Base-by-base conservation (phyloP, 2,797 vertebrate species). In the Pangasius krempfi region DNA sequence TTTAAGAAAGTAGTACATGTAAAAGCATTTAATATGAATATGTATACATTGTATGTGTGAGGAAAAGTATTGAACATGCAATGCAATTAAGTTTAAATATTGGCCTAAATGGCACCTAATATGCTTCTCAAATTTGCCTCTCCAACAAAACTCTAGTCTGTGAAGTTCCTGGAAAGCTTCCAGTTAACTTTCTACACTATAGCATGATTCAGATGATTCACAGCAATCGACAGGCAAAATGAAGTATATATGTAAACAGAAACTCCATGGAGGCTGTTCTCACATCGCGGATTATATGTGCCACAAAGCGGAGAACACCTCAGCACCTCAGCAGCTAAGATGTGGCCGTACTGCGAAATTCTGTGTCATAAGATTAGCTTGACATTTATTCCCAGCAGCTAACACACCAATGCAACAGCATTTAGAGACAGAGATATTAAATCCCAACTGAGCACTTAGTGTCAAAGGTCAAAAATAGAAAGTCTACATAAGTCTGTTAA, bases 211-310 rank as follows among this genome's bases (percentile, higher is more conserved):
- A 83, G 85, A 73, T 89, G 83, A 89, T 72, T 89, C 85, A 86
- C 56, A 13, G 25, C 50, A 86, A 89, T 88, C 88, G 86, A 76
- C 75, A 79, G 50, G 83, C 82, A 89, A 89, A 87, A 89, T 90
- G 85, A 92, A 88, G 88, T 90, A 88, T 84, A 87, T 73, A 88
- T 91, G 88, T 85, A 89, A 92, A 92, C 87, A 62, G 82, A 88
- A 88, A 84, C 89, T 82, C 86, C 88, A 81, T 54, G 73, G 84
- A 85, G 84, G 78, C 72, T 86, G 85, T 85, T 92, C 84, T 80
- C 20, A 33, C 90, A 62, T 89, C 52, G 44, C 84, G 84, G 88
- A 90, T 89, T 87, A 90, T n/a, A 44, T 58, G 86, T 66, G 78
- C 56, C 87, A 70, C 87, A 90, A 90, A 91, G 87, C 56, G 72